A percentile compares a stretch with the other conserved stretches of the same genome.
Evolutionary conservation across 1,140 invertebrate genomes (phyloP).

Genomic region (Procambarus clarkii): DNA sequence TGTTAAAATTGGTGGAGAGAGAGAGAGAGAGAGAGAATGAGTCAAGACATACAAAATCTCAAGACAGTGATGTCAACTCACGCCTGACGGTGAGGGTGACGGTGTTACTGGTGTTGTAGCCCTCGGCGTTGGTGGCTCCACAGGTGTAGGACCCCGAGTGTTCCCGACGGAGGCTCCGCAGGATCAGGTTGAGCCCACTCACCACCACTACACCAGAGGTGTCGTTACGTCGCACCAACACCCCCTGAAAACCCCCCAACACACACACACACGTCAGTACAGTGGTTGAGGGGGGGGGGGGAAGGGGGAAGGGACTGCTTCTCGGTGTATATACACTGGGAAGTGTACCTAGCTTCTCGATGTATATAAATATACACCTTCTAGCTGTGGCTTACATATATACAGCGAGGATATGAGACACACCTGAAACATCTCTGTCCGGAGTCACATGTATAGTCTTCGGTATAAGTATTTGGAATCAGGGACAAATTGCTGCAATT

Average conservation of each 20-base stretch:
- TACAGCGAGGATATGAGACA: too few relatives aligned
- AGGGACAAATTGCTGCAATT: too few relatives aligned
- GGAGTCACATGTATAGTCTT: too few relatives aligned
- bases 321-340: too few relatives aligned
- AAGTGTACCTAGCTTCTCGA: too few relatives aligned
- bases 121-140: slow-evolving; percentile 91
- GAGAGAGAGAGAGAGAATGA: neutral
- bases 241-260: neutral
- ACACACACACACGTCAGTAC: too few relatives aligned
- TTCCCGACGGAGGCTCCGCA: slow-evolving; percentile 85
- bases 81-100: slow-evolving; percentile 91
- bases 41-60: neutral
- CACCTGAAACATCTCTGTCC: too few relatives aligned
- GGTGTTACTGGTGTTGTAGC: slow-evolving; percentile 88
- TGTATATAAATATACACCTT: too few relatives aligned
- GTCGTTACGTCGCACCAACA: slow-evolving; percentile 31
- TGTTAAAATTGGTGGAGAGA: neutral
- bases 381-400: too few relatives aligned
- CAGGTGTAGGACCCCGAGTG: slow-evolving; percentile 91
- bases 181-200: slow-evolving; percentile 85
- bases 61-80: too few relatives aligned
- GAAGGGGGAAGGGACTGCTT: too few relatives aligned
- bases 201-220: slow-evolving; percentile 88
- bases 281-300: neutral
- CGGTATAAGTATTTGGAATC: too few relatives aligned